Evolutionary conservation across 2,888 invertebrate genomes (phyloP).

Genomic region (Carabus problematicus): DNA sequence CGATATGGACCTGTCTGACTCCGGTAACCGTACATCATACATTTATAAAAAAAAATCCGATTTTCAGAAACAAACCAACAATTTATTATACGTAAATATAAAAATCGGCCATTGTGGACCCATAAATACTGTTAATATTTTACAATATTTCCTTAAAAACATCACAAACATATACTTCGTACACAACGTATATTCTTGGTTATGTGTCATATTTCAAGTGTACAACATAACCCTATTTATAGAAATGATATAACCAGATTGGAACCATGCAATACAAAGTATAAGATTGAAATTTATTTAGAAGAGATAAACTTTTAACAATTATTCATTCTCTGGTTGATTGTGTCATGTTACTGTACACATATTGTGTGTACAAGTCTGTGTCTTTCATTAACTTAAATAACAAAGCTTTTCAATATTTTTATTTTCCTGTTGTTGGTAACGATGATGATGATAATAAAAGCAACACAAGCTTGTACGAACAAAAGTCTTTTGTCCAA

Average conservation of each 20-base stretch:
- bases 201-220: too few relatives aligned
- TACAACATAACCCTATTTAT: too few relatives aligned
- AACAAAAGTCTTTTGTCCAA: slow-evolving; percentile 26
- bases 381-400: slow-evolving; percentile 29
- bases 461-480: slow-evolving; percentile 19
- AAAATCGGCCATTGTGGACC: slow-evolving; percentile 32
- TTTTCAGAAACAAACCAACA: slow-evolving; percentile 37
- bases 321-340: background rate
- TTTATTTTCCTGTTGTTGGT: slow-evolving; percentile 21
- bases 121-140: slow-evolving; percentile 24
- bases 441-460: slow-evolving; percentile 16
- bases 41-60: slow-evolving; percentile 35
- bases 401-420: slow-evolving; percentile 20
- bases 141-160: slow-evolving; percentile 31
- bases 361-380: too few relatives aligned
- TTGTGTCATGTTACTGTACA: slow-evolving; percentile 1
- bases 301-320: background rate
- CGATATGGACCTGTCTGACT: slow-evolving; percentile 42
- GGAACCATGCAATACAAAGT: too few relatives aligned
- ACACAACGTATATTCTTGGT: too few relatives aligned
- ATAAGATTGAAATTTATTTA: too few relatives aligned
- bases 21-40: slow-evolving; percentile 38
- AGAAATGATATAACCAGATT: too few relatives aligned
- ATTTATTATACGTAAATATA: slow-evolving; percentile 38
- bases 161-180: slow-evolving; percentile 10